A percentile compares a stretch with the other conserved stretches of the same genome.
Conservation (phyloP, 1,140 invertebrate species). For the Drosophila lowei region DNA sequence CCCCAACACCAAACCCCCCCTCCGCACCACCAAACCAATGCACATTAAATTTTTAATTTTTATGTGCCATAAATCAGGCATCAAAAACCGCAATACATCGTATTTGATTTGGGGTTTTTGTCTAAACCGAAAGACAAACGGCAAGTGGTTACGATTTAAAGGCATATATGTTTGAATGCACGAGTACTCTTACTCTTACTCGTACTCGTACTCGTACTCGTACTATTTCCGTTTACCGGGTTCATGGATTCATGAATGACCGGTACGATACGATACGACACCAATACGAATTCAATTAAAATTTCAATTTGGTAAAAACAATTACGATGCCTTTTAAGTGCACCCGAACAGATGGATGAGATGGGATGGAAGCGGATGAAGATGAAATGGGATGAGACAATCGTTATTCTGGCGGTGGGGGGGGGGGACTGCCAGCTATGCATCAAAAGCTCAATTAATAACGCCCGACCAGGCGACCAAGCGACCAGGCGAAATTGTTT, state of each 20-base stretch:
- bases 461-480: constrained; percentile 69
- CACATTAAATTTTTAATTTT: constrained; percentile 73
- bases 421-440: constrained; percentile 20
- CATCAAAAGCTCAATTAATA: constrained; percentile 77
- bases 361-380: constrained; percentile 7
- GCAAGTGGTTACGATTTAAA: constrained; percentile 1
- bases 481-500: constrained; percentile 57
- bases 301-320: constrained; percentile 66
- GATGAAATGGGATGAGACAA: constrained; percentile 44
- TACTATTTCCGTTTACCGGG: neutral
- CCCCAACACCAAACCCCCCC: too few species aligned
- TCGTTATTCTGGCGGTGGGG: constrained; percentile 38
- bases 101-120: constrained; percentile 6
- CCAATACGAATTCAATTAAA: constrained; percentile 68
- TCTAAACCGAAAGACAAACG: constrained; percentile 20
- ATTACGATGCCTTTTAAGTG: constrained; percentile 61
- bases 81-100: neutral
- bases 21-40: neutral
- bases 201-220: too few species aligned
- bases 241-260: constrained; percentile 1
- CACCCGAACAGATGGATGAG: constrained; percentile 33
- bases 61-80: constrained; percentile 30
- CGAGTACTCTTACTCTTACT: too few species aligned
- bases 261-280: neutral
- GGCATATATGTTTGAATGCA: constrained; percentile 5